phyloP scores from a whole-genome alignment of 2,888 invertebrate species.

The Aricia artaxerxes region DNA sequence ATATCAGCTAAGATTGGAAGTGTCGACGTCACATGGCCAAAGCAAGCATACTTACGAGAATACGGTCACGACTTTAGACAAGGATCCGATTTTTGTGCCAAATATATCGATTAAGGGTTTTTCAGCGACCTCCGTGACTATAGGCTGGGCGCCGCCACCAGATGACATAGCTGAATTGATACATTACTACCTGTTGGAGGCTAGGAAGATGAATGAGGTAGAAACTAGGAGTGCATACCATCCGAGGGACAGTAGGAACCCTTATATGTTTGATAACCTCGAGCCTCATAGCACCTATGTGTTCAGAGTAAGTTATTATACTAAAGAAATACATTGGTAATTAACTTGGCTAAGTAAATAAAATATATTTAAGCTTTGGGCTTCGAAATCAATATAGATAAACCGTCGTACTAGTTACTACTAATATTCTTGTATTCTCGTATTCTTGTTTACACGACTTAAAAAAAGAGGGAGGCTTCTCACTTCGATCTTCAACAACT shows the following conservation, averaged over 20 bases:
- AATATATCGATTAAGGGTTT: slow-evolving; percentile 87
- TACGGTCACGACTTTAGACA: slow-evolving; percentile 80
- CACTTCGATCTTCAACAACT: too few relatives aligned
- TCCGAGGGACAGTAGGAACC: slow-evolving; percentile 82
- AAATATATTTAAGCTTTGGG: too few relatives aligned
- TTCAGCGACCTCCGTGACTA: slow-evolving; percentile 87
- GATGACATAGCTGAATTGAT: slow-evolving; percentile 84
- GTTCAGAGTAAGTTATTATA: slow-evolving; percentile 81
- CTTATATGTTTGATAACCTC: slow-evolving; percentile 89
- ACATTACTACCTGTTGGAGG: slow-evolving; percentile 87
- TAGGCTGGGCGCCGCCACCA: slow-evolving; percentile 88
- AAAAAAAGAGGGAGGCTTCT: too few relatives aligned
- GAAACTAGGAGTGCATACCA: slow-evolving; percentile 82
- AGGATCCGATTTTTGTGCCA: slow-evolving; percentile 90
- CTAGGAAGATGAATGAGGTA: slow-evolving; percentile 78
- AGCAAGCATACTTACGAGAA: slow-evolving; percentile 78
- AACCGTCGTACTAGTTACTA: too few relatives aligned
- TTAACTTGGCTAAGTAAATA: too few relatives aligned
- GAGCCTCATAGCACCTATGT: slow-evolving; percentile 89
- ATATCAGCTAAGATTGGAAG: slow-evolving; percentile 85
- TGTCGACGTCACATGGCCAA: slow-evolving; percentile 83
- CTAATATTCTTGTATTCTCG: too few relatives aligned
- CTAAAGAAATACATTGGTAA: background rate
- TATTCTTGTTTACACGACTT: too few relatives aligned
- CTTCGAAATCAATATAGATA: too few relatives aligned